phyloP scores from a whole-genome alignment of 2,113 vertebrate species.

The Microtus montanus region DNA sequence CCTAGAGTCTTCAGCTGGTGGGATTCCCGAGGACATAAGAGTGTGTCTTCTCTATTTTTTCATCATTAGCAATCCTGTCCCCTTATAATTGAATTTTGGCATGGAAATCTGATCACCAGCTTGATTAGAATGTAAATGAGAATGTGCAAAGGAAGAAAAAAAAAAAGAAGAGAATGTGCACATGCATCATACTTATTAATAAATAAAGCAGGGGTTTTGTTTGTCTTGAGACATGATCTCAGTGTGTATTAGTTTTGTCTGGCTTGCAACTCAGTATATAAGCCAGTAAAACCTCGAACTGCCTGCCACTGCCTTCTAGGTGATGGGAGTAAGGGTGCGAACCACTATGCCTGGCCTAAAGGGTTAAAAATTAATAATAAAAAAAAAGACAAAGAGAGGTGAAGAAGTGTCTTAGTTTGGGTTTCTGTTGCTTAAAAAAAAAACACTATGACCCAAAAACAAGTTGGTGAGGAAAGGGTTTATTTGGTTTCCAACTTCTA shows the following conservation, averaged over 20 bases:
- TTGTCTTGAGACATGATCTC: not conserved
- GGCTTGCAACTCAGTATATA: not conserved
- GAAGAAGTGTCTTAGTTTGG: not conserved
- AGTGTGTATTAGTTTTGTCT: not conserved
- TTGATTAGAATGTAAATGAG: not conserved
- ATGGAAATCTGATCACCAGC: not conserved
- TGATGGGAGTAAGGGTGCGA: not conserved
- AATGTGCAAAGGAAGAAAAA: no score
- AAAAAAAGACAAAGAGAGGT: not conserved
- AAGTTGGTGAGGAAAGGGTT: not conserved
- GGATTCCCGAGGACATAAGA: not conserved
- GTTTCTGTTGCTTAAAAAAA: not conserved
- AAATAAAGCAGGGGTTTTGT: not conserved
- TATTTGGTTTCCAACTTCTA: not conserved
- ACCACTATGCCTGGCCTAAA: no score
- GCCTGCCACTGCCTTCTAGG: not conserved
- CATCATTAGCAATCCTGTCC: not conserved
- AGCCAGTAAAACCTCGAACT: not conserved
- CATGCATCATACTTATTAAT: not conserved
- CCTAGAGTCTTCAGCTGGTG: not conserved
- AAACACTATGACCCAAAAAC: not conserved
- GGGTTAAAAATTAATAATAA: no score
- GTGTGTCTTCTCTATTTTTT: not conserved
- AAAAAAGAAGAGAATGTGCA: not conserved
- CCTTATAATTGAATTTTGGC: not conserved